Evolutionary conservation across 1,140 invertebrate species (phyloP), one percentile per base, ranked within the genome.

Genomic region (Ladona fulva): DNA sequence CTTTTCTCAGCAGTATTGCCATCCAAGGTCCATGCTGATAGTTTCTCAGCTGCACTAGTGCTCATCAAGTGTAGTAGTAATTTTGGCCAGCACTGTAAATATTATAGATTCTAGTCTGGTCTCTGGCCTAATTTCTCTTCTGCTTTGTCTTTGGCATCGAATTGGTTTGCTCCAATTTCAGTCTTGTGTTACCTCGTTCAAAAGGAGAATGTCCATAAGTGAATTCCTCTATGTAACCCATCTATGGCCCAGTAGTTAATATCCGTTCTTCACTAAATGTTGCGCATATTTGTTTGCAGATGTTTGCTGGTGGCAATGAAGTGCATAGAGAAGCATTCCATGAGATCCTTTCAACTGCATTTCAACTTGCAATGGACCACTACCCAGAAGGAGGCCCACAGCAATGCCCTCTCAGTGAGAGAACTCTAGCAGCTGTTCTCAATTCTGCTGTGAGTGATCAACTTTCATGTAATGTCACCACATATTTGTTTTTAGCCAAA

Each of bases 301-400:
- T 66, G 14, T 66, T 66, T 66, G 14, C 16, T 0, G 86, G 85
- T 42, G 86, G 87, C 24, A 85, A 86, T 42, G 86, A 85, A 59
- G 87, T 92, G 77, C 88, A 84, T 11, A 87, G 87, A 0, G 89
- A 91, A 0, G 87, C 86, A 24, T 85, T 94, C 12, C 87, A 86
- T 24, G 87, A 86, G 3, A 83, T 94, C 11, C 84, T 94, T 0
- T 89, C 91, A 84, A 89, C 89, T 29, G 91, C 91, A 80, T 94
- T 94, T 82, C 90, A 91, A 81, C 86, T 94, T 14, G 90, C 92
- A 22, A 93, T 93, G 90, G 90, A 91, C 81, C 90, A 91, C 81
- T 92, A 92, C 81, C 88, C 89, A 0, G 91, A 87, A 79, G 87
- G 86, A n/a, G 74, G 74, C 3, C 83, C 85, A 12, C 82, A 89